Percentiles rank a stretch among this genome's conserved stretches.
Conservation (phyloP, 92 coral and sea anemone species). For the Siderastrea siderea region DNA sequence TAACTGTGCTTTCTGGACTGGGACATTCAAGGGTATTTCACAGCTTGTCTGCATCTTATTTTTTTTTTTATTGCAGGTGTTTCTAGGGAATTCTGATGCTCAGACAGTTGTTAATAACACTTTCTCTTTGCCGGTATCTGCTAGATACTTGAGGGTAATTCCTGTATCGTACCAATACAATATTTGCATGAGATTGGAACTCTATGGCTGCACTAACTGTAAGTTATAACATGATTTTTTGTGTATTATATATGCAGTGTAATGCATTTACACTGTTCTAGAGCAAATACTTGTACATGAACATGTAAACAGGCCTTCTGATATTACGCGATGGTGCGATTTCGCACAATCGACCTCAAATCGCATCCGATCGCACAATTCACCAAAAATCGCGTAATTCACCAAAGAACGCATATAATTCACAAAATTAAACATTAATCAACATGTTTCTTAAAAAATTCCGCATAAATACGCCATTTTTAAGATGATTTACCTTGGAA, state of each 20-base stretch:
- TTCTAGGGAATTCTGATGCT: slow-evolving; percentile 44
- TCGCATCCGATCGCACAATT: too few species aligned
- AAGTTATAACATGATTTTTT: neutral
- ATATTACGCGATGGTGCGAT: too few species aligned
- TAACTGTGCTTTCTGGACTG: too few species aligned
- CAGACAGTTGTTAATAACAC: slow-evolving; percentile 31
- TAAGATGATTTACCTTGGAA: slow-evolving; percentile 25
- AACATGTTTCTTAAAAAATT: slow-evolving; percentile 19
- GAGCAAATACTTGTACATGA: neutral
- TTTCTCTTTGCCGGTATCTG: slow-evolving; percentile 15
- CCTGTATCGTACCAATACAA: slow-evolving; percentile 26
- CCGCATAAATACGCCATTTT: slow-evolving; percentile 12
- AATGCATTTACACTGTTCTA: neutral
- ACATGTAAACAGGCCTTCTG: too few species aligned
- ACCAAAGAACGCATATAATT: slow-evolving; percentile 2
- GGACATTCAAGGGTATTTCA: too few species aligned
- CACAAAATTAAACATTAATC: slow-evolving; percentile 13
- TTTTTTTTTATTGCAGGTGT: neutral
- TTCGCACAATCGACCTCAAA: too few species aligned
- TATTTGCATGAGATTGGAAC: slow-evolving; percentile 64
- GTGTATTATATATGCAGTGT: neutral
- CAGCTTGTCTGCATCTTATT: too few species aligned
- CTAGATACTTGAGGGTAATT: slow-evolving; percentile 41
- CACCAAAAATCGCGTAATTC: too few species aligned
- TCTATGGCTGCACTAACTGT: slow-evolving; percentile 57